Base-by-base conservation (phyloP, 1,140 invertebrate species). In the Anoplophora glabripennis region DNA sequence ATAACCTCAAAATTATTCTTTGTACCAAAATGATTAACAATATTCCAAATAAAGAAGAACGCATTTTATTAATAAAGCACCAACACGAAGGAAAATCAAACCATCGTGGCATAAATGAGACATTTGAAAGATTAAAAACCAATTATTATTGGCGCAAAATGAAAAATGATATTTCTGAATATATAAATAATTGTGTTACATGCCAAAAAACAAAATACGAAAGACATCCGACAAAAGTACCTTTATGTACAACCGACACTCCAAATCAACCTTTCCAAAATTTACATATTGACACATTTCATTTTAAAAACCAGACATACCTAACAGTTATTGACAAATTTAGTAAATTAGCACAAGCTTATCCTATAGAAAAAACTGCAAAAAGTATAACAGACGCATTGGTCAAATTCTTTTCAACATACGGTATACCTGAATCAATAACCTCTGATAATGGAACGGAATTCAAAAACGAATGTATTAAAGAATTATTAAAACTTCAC, bases 401-500 rank as follows among this genome's bases (percentile, higher is more conserved):
- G 47, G 46, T 61, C 14, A 57, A 57, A 64, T 66, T 53, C 49
- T 66, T 66, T 28, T 35, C 53, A 0, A 42, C 17, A 44, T 64
- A 36, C 36, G 61, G 60, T 10, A 38, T 66, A 38, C 63, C 64
- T 2, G 40, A 64, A 49, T 48, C 57, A 48, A 53, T 66, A 53
- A 59, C 35, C 8, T 46, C 56, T 7, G 66, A 70, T 46, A 62
- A 61, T n/a, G 64, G 60, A 35, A 44, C 21, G 9, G 65, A 70
- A 54, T 70, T 70, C 49, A 60, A 66, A n/a, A 69, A 69, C 17
- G 56, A 62, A 41, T 12, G 4, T 12, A 7, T 41, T 41, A 41
- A 7, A n/a, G n/a, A n/a, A n/a, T 12, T 17, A 41, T 7, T 41
- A 12, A 41, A 41, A 41, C 4, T 17, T 12, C 40, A 41, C 7